Evolutionary conservation across 2,113 vertebrate species (phyloP), one percentile per base, ranked within the genome.

Genomic region (Ellobius talpinus): DNA sequence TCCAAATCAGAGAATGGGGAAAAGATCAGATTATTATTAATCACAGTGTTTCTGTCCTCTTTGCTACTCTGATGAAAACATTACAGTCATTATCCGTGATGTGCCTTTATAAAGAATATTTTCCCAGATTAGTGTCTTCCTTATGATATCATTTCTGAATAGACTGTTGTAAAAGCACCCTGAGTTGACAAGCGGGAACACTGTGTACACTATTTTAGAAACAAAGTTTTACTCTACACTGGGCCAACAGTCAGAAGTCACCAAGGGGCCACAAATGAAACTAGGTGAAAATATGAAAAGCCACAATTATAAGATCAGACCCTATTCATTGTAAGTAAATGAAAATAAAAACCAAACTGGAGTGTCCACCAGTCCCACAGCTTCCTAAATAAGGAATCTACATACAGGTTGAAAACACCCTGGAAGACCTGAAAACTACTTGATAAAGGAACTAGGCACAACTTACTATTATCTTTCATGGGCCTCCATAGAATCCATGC

Each of bases 181-280:
- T 87, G 39, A 77, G 13, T 5, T 93, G n/a, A 68, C 81, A 95
- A 90, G 70, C 87, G 61, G 86, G 92, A 85, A 97, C 66, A 90
- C 0, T 23, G 61, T 87, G 63, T 63, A 95, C 74, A 93, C 36
- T 87, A 94, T 78, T 96, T 95, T 82, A 78, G 50, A 97, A 97
- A 96, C 95, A 96, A 92, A 93, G n/a, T 96, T 96, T 96, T 93
- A 73, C 90, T 92, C 72, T 90, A 92, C 63, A 82, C 70, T 94
- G n/a, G 55, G 47, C 29, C 93, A 63, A 90, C 82, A 66, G 36
- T 72, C 73, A 96, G 55, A 96, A 95, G 82, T 84, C 33, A 93
- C 55, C 47, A 87, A 88, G 33, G 23, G 55, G 21, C 45, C 63
- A 92, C 47, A 68, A 85, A 92, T 65, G 95, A 93, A 95, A 92